Percentiles rank a stretch among this genome's conserved stretches.
Evolutionary conservation across 2,797 vertebrate species (phyloP).

Genomic region (Crossoptilon crossoptilon): DNA sequence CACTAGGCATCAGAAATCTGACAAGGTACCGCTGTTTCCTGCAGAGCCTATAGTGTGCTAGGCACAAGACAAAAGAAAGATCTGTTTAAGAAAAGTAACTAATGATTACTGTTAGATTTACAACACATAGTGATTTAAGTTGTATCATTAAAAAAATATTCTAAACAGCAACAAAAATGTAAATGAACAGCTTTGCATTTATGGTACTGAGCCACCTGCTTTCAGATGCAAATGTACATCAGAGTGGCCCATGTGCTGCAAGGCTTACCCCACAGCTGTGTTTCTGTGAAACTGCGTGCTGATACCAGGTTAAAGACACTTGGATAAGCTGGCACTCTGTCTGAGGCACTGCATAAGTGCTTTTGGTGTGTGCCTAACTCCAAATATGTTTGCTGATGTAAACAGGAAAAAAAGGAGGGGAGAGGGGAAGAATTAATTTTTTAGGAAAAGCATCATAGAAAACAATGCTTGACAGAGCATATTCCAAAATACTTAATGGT

Average conservation of each 20-base stretch:
- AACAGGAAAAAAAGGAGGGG: background rate
- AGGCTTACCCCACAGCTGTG: background rate
- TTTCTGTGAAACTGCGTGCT: background rate
- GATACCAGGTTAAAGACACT: background rate
- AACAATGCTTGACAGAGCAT: background rate
- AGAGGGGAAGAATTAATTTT: background rate
- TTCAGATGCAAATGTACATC: slow-evolving; percentile 27
- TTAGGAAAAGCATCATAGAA: background rate
- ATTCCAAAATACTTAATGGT: background rate
- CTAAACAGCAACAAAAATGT: background rate
- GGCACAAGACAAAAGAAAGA: background rate
- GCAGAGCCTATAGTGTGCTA: background rate
- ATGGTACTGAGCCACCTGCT: slow-evolving; percentile 20
- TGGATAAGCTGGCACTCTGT: background rate
- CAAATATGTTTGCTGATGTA: slow-evolving; percentile 3
- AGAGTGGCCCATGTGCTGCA: background rate
- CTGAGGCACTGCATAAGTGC: background rate
- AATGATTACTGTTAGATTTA: background rate
- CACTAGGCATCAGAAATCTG: background rate
- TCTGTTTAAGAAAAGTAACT: background rate
- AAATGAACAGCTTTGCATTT: slow-evolving; percentile 8
- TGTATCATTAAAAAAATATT: slow-evolving; percentile 17
- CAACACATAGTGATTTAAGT: background rate
- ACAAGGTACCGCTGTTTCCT: background rate
- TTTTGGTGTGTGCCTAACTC: background rate